These are phyloP conservation scores for Lutjanus erythropterus DNA, from an alignment of 2,113 vertebrate genomes.

Conservation along the genomic window DNA sequence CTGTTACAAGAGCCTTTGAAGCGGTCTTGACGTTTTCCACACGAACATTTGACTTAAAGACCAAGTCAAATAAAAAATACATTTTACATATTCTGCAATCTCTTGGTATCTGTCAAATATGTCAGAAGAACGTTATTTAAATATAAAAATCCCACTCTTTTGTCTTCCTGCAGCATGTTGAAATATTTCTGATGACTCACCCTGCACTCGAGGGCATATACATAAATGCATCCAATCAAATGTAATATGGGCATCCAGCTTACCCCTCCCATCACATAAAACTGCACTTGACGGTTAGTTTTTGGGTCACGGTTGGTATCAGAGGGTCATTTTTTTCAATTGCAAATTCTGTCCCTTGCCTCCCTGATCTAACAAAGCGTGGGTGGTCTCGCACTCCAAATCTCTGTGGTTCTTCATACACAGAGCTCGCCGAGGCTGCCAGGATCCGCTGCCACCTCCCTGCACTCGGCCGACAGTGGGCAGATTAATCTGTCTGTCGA, in stretches of 20 bases:
- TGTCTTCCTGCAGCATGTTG: not conserved
- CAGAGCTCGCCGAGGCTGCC: no score
- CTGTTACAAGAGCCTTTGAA: not conserved
- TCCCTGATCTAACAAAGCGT: not conserved
- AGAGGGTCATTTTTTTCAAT: not conserved
- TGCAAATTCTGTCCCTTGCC: no score
- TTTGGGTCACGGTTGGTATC: not conserved
- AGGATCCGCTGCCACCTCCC: not conserved
- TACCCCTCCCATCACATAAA: not conserved
- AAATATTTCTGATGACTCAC: not conserved
- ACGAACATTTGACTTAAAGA: not conserved
- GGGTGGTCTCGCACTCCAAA: not conserved
- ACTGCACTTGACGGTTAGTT: not conserved
- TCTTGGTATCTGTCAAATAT: not conserved
- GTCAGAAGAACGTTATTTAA: not conserved
- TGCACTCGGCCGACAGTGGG: not conserved
- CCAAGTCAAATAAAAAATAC: not conserved
- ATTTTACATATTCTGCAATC: not conserved
- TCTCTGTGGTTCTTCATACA: not conserved
- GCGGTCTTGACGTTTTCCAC: not conserved
- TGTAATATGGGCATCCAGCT: not conserved
- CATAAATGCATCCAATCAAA: not conserved
- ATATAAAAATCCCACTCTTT: not conserved
- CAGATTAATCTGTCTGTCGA: not conserved
- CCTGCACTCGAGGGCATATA: not conserved